Conservation (phyloP, 2,797 vertebrate genomes). For the Salmo trutta region DNA sequence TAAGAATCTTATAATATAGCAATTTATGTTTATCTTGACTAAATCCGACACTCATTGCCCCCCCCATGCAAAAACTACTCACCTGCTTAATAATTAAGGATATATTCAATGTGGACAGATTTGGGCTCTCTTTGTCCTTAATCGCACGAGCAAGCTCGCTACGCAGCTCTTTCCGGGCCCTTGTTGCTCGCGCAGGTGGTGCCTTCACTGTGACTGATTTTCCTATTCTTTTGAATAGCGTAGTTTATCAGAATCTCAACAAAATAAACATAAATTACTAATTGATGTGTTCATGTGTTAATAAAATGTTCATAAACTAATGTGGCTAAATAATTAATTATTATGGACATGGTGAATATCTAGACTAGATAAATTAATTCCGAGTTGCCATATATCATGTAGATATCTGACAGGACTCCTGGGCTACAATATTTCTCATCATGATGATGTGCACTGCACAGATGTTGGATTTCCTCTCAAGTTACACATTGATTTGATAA, state of each 20-base stretch:
- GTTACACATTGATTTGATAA: not conserved
- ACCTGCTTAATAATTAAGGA: too few relatives aligned
- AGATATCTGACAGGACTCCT: not conserved
- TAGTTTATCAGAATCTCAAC: not conserved
- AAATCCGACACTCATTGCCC: too few relatives aligned
- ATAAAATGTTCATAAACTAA: too few relatives aligned
- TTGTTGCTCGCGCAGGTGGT: slow-evolving; percentile 28
- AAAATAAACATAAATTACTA: not conserved
- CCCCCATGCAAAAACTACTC: too few relatives aligned
- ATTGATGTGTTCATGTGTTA: too few relatives aligned
- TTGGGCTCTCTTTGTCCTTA: not conserved
- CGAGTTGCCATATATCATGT: not conserved
- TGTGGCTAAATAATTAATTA: too few relatives aligned
- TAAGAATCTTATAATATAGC: too few relatives aligned
- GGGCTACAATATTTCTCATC: not conserved
- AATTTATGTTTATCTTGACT: too few relatives aligned
- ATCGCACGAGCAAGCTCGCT: slow-evolving; percentile 42
- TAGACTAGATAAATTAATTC: not conserved
- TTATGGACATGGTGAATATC: not conserved
- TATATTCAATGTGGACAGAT: too few relatives aligned
- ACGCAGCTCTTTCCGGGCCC: not conserved
- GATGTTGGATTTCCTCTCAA: not conserved
- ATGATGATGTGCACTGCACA: not conserved
- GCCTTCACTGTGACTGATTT: slow-evolving; percentile 3
- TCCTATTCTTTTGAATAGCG: not conserved